Base-by-base conservation (phyloP, 2,113 vertebrate species). In the Lichenostomus cassidix region DNA sequence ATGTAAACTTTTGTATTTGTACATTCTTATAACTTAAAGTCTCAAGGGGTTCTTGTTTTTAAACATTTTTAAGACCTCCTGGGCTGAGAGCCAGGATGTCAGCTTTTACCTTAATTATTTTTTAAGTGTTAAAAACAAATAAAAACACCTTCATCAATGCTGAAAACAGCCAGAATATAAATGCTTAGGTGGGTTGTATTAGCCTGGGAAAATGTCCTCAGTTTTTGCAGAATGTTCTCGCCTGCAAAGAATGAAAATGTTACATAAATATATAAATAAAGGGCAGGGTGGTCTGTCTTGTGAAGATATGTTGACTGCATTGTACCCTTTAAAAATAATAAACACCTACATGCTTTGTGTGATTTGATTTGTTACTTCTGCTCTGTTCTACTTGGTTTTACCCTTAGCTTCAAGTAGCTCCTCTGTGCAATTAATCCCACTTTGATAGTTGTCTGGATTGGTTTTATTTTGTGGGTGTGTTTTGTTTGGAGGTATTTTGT, bases 381-480 rank as follows among this genome's bases (percentile, higher is more conserved):
- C 37, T 77, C 37, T 13, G 2, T 62, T 53, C 25, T n/a, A 4
- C 31, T 17, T 33, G 6, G 3, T 39, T 75, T 81, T 73, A 25
- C 13, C 31, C 50, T 69, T 4, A 49, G n/a, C 19, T 19, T 62
- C 24, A 44, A 44, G 37, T 24, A 12, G 10, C 33, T 87, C 20
- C 10, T 3, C 8, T 29, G 10, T 63, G 37, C 22, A 39, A 9
- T 52, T n/a, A 41, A 33, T 68, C 16, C 35, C 29, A 4, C 24
- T 27, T 1, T 3, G 5, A 6, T 1, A 25, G 1, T 10, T 78
- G 5, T 25, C 21, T 37, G 42, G 4, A 3, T 17, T 24, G 12
- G 8, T 39, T 55, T 56, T 31, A 53, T 55, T 60, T 63, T n/a
- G 37, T 11, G 23, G 29, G 2, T 52, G 33, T 59, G 10, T n/a